Evolutionary conservation across 2,888 invertebrate genomes (phyloP).

Genomic region (Mechanitis mazaeus): DNA sequence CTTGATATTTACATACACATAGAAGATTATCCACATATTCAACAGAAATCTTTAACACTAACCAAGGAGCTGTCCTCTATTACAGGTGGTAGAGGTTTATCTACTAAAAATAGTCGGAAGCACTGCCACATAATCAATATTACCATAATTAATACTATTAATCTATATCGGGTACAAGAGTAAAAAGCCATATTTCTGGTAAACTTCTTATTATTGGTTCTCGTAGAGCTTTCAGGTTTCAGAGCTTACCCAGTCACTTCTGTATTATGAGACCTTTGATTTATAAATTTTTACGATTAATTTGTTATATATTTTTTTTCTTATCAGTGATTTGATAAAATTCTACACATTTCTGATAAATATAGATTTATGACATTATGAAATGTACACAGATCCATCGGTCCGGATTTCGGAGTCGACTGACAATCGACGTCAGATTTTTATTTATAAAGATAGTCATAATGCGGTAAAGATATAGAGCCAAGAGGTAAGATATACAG

Average conservation of each 20-base stretch:
- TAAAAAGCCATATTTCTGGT: constrained; percentile 55
- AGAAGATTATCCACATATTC: constrained; percentile 12
- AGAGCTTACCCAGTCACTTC: background rate
- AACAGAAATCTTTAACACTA: constrained; percentile 9
- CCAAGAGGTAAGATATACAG: no score
- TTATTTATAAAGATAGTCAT: no score
- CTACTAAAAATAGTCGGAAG: constrained; percentile 34
- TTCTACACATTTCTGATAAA: no score
- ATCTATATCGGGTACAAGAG: constrained; percentile 63
- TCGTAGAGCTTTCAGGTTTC: constrained; percentile 3
- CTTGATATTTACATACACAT: background rate
- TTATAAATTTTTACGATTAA: no score
- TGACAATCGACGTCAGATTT: no score
- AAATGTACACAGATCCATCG: no score
- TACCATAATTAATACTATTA: constrained; percentile 59
- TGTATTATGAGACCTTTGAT: background rate
- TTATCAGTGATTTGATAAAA: no score
- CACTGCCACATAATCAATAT: constrained; percentile 66
- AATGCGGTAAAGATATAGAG: no score
- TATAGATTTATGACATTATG: no score
- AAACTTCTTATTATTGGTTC: constrained; percentile 11
- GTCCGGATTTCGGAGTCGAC: no score
- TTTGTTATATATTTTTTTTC: no score
- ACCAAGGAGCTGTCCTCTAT: constrained; percentile 43
- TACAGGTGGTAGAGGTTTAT: constrained; percentile 41